Evolutionary conservation across 2,113 vertebrate species (phyloP), one percentile per base, ranked within the genome.

Genomic region (Platysternon megacephalum): DNA sequence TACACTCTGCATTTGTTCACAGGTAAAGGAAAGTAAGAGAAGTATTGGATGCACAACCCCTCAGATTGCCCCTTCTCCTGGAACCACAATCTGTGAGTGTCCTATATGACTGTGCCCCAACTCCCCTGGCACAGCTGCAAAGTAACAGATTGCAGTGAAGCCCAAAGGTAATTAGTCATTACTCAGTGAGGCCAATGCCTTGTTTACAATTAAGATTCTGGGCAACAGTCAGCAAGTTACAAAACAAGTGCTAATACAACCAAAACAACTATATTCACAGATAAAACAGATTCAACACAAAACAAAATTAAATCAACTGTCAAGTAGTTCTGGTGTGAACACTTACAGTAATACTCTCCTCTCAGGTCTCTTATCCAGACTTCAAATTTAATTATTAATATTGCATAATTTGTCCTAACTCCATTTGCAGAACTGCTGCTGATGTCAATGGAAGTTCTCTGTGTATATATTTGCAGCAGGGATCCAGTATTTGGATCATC

Each of bases 401-500:
- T 39, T 72, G 35, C 35, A 68, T 39, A 22, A n/a, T 72, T 35
- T 53, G 86, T 39, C 44, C 32, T 17, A 61, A 7, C 6, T 44
- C 84, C 52, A 58, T 96, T 65, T 84, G 58, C 6, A 87, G 85
- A 94, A 93, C 32, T 91, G 82, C 80, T 86, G 72, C 91, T 84
- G 87, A 48, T 0, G 6, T 56, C 85, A 86, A 82, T 72, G n/a
- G 0, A 95, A 92, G 44, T 35, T 79, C 12, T 35, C 2, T 84
- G 26, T 78, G 24, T 11, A 44, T 12, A 78, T 44, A 28, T 78
- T 44, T 42, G 85, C 10, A 21, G 53, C 21, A 79, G 51, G 85
- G 42, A 79, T 72, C 72, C 89, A 84, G 51, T 85, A 79, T 46
- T 79, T 87, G 22, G 82, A 80, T 90, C 58, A 85, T 81, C 48